These are phyloP conservation scores for Phalacrocorax aristotelis DNA, from an alignment of 2,113 vertebrate genomes.

Conservation along the genomic window DNA sequence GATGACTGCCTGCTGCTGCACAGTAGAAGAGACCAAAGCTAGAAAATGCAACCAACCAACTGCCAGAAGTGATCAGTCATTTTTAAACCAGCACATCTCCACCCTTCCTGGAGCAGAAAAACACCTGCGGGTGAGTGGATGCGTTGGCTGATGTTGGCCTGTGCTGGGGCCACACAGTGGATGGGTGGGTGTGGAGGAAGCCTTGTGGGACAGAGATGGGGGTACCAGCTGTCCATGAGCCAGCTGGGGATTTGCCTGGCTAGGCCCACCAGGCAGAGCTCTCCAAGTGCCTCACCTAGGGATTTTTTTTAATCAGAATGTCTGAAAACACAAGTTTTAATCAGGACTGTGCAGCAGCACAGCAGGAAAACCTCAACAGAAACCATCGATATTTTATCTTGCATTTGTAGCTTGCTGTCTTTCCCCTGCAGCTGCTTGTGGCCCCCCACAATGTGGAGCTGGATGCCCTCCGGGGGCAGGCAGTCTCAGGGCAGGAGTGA, in stretches of 20 bases:
- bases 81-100: background rate
- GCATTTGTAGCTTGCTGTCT: background rate
- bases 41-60: background rate
- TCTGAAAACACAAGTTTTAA: background rate
- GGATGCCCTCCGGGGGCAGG: background rate
- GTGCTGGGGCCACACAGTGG: background rate
- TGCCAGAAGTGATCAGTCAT: background rate
- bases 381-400: background rate
- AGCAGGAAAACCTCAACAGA: constrained; percentile 50
- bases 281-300: background rate
- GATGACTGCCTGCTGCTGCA: background rate
- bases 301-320: background rate
- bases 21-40: background rate
- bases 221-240: background rate
- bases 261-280: background rate
- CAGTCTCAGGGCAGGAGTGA: background rate
- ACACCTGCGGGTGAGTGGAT: background rate
- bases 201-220: background rate
- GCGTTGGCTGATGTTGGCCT: background rate
- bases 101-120: constrained; percentile 61
- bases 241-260: background rate
- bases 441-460: background rate
- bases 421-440: background rate
- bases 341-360: background rate
- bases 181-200: background rate